Evolutionary conservation across 2,888 invertebrate species (phyloP).

Genomic region (Aethes cnicana): DNA sequence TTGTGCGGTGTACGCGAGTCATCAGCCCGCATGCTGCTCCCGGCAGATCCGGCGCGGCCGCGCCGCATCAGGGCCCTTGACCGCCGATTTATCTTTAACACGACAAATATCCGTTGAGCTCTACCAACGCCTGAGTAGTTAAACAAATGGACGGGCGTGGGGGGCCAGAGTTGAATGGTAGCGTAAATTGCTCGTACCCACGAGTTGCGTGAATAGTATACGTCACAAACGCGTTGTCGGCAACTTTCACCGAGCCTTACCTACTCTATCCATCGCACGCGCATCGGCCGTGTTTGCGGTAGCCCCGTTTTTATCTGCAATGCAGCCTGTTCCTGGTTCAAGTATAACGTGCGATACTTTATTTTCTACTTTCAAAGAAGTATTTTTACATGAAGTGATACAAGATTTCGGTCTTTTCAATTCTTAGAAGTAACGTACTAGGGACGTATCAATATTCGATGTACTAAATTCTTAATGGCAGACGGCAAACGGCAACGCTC

Average conservation of each 20-base stretch:
- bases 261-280: constrained; percentile 41
- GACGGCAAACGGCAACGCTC: no score
- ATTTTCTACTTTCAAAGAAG: not conserved
- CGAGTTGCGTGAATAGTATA: constrained; percentile 59
- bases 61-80: constrained; percentile 47
- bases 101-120: constrained; percentile 54
- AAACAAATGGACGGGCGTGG: constrained; percentile 49
- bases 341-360: constrained; percentile 20
- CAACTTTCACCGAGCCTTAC: constrained; percentile 72
- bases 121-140: constrained; percentile 41
- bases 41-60: constrained; percentile 50
- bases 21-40: constrained; percentile 62
- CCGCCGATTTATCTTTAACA: constrained; percentile 60
- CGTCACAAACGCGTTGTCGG: constrained; percentile 69
- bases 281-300: constrained; percentile 39
- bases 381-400: not conserved
- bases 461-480: no score
- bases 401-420: no score
- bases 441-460: no score
- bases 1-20: constrained; percentile 45
- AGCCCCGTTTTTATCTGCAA: constrained; percentile 43
- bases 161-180: constrained; percentile 54
- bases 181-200: constrained; percentile 61
- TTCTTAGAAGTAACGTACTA: no score
- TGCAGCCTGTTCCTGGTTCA: constrained; percentile 32